Evolutionary conservation across 1,140 invertebrate species (phyloP).

Genomic region (Matsumurasca onukii): DNA sequence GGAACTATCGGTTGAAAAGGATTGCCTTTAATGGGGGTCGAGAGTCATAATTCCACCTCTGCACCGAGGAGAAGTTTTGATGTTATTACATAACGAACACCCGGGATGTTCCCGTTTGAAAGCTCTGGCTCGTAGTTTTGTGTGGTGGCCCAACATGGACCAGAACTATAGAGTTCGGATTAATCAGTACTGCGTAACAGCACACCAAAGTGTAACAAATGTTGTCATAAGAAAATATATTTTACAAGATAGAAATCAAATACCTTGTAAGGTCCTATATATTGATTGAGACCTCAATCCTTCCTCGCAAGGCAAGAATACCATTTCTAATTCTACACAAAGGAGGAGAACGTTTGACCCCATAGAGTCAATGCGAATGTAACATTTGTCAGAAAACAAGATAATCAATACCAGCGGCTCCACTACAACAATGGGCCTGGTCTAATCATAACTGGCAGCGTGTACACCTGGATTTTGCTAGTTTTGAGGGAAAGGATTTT

Average conservation of each 20-base stretch:
- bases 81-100: conserved; percentile 46
- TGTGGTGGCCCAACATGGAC: conserved; percentile 50
- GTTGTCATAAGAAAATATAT: too few species aligned
- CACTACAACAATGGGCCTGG: background rate
- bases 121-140: conserved; percentile 43
- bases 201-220: too few species aligned
- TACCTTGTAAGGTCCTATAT: too few species aligned
- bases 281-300: too few species aligned
- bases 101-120: conserved; percentile 48
- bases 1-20: conserved; percentile 27
- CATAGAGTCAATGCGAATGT: conserved; percentile 30
- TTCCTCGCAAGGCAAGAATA: too few species aligned
- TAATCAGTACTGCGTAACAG: too few species aligned
- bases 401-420: background rate
- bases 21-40: conserved; percentile 31
- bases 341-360: too few species aligned
- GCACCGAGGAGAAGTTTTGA: conserved; percentile 38
- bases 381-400: conserved; percentile 30
- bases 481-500: too few species aligned
- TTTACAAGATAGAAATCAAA: too few species aligned
- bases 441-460: background rate
- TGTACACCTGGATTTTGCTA: conserved; percentile 14
- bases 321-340: too few species aligned
- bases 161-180: too few species aligned
- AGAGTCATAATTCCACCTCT: conserved; percentile 43